Evolutionary conservation across 2,113 vertebrate genomes (phyloP), one percentile per base, ranked within the genome.

Genomic region (Oreochromis aureus): DNA sequence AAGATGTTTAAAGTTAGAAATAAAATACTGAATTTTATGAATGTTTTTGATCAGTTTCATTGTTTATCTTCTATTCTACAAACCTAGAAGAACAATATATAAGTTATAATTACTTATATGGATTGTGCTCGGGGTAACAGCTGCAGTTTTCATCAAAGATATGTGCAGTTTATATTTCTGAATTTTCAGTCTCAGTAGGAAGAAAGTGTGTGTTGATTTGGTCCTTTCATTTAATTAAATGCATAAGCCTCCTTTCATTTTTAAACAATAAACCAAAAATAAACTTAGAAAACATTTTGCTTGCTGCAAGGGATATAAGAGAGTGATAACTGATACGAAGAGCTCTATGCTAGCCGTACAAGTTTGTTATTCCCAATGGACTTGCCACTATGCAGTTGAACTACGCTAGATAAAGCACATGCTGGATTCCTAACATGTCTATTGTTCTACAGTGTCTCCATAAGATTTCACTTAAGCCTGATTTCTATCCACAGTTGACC

Each of bases 401-500:
- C 71, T 76, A 18, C 9, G 27, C 39, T 0, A 76, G 24, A 0
- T 76, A 76, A 48, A 46, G 71, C 18, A 12, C 30, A 15, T 44
- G 3, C 41, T 56, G n/a, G 27, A 78, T 27, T 59, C 4, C 13
- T 27, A 12, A 59, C 34, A 58, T 44, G 27, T 41, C 51, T 51
- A 22, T 11, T 53, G 54, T 51, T 87, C 54, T 12, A 36, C 63
- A 41, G 12, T 41, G 10, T 18, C 51, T 51, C 51, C 22, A 66
- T 51, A 22, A 69, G 34, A 55, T 84, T 84, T 53, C 16, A n/a
- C n/a, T 34, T 56, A 30, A 76, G 83, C 84, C 54, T 88, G n/a
- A 89, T 63, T 91, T 87, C 73, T 83, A 54, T 63, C 83, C 91
- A 89, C 89, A 85, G 66, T 32, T 91, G 89, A 93, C 91, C 85